A percentile compares a stretch with the other conserved stretches of the same genome.
These are phyloP conservation scores for Stenodema calcarata DNA, from an alignment of 2,888 invertebrate species.

Conservation along the genomic window DNA sequence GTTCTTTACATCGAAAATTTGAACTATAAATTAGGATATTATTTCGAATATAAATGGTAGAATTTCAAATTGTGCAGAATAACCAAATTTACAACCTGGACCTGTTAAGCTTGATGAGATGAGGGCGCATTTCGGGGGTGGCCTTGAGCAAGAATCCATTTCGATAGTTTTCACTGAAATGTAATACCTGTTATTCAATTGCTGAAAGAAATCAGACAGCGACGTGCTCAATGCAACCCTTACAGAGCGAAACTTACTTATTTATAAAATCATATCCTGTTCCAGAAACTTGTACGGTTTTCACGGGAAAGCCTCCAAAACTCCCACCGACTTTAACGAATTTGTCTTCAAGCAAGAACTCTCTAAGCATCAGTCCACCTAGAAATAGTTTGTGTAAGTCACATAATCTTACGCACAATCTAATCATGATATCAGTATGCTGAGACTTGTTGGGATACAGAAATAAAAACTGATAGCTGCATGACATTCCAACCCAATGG, in stretches of 20 bases:
- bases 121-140: conserved; percentile 53
- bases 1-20: too few relatives aligned
- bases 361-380: conserved; percentile 58
- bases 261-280: conserved; percentile 56
- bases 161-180: conserved; percentile 33
- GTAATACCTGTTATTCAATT: neutral
- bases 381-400: conserved; percentile 38
- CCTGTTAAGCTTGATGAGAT: conserved; percentile 31
- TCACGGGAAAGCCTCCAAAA: conserved; percentile 51
- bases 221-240: too few relatives aligned
- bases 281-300: conserved; percentile 55
- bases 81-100: conserved; percentile 28
- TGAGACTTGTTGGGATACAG: too few relatives aligned
- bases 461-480: too few relatives aligned
- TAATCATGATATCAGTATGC: too few relatives aligned
- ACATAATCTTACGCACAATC: too few relatives aligned
- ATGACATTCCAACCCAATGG: too few relatives aligned
- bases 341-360: conserved; percentile 57
- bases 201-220: too few relatives aligned
- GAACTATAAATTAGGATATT: too few relatives aligned
- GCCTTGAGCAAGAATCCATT: conserved; percentile 49
- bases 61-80: too few relatives aligned
- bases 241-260: conserved; percentile 50
- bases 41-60: too few relatives aligned
- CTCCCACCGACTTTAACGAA: conserved; percentile 50